Percentiles rank a stretch among this genome's conserved stretches.
Evolutionary conservation across 2,113 vertebrate genomes (phyloP).

Genomic region (Craseonycteris thonglongyai): DNA sequence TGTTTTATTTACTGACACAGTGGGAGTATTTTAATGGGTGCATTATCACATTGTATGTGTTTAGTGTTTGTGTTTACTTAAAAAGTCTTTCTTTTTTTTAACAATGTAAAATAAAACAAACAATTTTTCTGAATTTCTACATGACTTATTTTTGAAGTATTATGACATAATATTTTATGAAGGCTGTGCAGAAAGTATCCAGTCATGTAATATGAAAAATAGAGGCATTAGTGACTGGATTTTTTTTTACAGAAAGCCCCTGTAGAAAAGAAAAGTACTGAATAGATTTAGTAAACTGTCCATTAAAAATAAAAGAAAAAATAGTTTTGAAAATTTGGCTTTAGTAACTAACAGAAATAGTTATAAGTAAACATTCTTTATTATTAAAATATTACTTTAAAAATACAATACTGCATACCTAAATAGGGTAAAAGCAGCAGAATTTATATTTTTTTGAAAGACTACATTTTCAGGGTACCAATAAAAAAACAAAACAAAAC

Average conservation of each 20-base stretch:
- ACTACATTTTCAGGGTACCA: background rate
- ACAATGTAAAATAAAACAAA: background rate
- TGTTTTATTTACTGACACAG: background rate
- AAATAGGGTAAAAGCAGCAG: slow-evolving; percentile 50
- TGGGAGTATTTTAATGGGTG: background rate
- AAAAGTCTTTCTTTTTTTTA: background rate
- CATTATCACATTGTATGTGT: background rate
- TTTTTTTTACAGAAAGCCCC: too few relatives aligned
- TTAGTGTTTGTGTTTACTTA: background rate
- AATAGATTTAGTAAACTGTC: background rate
- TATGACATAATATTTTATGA: background rate
- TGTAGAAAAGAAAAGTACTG: background rate
- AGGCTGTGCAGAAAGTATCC: too few relatives aligned
- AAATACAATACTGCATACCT: slow-evolving; percentile 16
- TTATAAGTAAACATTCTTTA: slow-evolving; percentile 54
- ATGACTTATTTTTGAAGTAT: background rate
- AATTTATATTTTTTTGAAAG: background rate
- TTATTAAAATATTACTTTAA: slow-evolving; percentile 34
- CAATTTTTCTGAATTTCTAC: background rate
- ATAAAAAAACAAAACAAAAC: background rate
- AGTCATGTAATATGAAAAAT: too few relatives aligned
- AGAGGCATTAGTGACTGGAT: too few relatives aligned
- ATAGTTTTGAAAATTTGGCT: background rate
- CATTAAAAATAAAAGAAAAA: background rate
- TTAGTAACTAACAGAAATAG: background rate